These are phyloP conservation scores for Drosophila paramelanica DNA, from an alignment of 2,888 invertebrate species.

Conservation along the genomic window DNA sequence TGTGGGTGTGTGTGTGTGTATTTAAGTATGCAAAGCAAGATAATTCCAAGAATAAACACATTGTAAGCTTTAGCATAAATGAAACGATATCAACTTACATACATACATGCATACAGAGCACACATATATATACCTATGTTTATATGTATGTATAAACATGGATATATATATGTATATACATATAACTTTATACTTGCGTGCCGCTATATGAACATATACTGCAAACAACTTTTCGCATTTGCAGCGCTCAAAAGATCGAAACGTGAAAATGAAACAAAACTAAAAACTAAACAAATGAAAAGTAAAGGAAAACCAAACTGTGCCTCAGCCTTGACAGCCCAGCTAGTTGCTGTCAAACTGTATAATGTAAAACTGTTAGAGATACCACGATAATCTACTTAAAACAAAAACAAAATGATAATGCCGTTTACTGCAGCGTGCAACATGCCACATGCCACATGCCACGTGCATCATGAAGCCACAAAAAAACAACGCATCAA, in stretches of 20 bases:
- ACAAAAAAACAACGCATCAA: constrained; percentile 1
- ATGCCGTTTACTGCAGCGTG: constrained; percentile 13
- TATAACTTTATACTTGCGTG: constrained; percentile 2
- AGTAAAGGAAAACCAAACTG: constrained; percentile 50
- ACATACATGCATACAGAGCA: constrained; percentile 7
- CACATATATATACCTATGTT: neutral
- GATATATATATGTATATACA: constrained; percentile 1
- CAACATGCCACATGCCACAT: constrained; percentile 14
- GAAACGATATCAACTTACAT: constrained; percentile 19
- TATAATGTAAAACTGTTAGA: constrained; percentile 21
- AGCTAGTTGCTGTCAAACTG: constrained; percentile 35
- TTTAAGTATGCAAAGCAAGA: constrained; percentile 7
- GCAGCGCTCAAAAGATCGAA: constrained; percentile 54
- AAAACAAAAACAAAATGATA: neutral
- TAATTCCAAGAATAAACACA: constrained; percentile 7
- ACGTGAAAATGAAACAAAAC: constrained; percentile 16
- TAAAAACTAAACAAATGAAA: constrained; percentile 5
- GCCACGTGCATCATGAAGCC: constrained; percentile 2
- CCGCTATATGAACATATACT: constrained; percentile 18
- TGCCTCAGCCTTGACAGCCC: constrained; percentile 43
- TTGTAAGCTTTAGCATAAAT: constrained; percentile 33
- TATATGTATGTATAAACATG: neutral
- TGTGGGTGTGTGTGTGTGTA: constrained; percentile 1
- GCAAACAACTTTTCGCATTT: constrained; percentile 40
- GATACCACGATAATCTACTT: constrained; percentile 1